Conservation (phyloP, 2,797 vertebrate genomes). For the Sphenodon punctatus region DNA sequence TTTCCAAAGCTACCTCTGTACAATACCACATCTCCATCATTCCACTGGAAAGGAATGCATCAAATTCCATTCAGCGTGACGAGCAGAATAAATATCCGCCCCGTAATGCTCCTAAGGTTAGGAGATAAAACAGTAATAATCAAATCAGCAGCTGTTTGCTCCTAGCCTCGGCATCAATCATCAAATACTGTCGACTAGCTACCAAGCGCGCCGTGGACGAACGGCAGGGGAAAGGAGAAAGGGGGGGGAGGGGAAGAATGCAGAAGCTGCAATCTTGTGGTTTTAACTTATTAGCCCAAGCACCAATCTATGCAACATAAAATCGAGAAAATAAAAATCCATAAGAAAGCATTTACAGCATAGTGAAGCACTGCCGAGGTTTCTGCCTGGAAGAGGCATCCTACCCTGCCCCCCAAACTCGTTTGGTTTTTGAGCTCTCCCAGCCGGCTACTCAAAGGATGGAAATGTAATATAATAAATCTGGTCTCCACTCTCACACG, state of each 20-base stretch:
- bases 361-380: not conserved
- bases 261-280: not conserved
- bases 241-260: not conserved
- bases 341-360: fast-evolving
- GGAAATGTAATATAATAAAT: not conserved
- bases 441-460: not conserved
- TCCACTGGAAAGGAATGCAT: conserved; percentile 31
- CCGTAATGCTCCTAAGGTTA: conserved; percentile 65
- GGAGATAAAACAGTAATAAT: conserved; percentile 71
- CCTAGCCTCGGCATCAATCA: conserved; percentile 67
- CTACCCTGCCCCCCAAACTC: not conserved
- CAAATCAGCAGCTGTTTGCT: conserved; percentile 73
- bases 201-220: conserved; percentile 35
- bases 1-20: conserved; percentile 2
- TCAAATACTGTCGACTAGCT: conserved; percentile 27
- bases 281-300: fast-evolving
- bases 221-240: conserved; percentile 12
- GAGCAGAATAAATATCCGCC: conserved; percentile 59
- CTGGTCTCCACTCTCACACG: fast-evolving
- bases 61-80: conserved; percentile 55
- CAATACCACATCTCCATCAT: not conserved
- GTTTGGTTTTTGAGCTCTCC: not conserved
- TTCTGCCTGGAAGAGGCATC: not conserved
- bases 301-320: fast-evolving
- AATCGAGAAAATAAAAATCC: fast-evolving